Percentiles rank a stretch among this genome's conserved stretches.
phyloP scores from a whole-genome alignment of 2,113 vertebrate species.

The Callipepla californica region DNA sequence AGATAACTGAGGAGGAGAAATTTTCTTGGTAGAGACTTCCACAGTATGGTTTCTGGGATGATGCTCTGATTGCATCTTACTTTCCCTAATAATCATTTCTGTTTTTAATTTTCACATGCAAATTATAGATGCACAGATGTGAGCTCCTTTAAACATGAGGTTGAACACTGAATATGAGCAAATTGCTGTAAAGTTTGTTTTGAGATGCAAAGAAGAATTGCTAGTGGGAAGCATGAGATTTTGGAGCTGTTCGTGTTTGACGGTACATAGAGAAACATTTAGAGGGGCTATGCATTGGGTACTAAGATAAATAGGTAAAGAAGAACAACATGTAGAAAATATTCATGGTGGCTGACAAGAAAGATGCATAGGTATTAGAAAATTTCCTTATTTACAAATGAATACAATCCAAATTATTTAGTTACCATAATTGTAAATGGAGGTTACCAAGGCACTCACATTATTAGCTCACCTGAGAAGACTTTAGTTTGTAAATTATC shows the following conservation, averaged over 20 bases:
- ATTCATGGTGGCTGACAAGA: background rate
- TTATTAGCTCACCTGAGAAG: background rate
- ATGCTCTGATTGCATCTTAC: background rate
- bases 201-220: background rate
- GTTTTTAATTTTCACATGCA: background rate
- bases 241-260: background rate
- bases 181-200: background rate
- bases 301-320: background rate
- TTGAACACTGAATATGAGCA: background rate
- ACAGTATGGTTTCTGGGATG: background rate
- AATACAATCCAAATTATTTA: background rate
- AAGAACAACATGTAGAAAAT: background rate
- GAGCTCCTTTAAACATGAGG: background rate
- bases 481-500: background rate
- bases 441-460: background rate
- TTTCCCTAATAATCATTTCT: background rate
- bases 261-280: background rate
- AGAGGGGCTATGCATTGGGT: fast-evolving
- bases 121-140: background rate
- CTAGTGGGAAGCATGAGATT: background rate
- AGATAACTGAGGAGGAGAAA: background rate
- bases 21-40: background rate
- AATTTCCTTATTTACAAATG: background rate
- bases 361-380: background rate
- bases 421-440: background rate